These are phyloP conservation scores for Gobio gobio DNA, from an alignment of 2,113 vertebrate species.

Conservation along the genomic window DNA sequence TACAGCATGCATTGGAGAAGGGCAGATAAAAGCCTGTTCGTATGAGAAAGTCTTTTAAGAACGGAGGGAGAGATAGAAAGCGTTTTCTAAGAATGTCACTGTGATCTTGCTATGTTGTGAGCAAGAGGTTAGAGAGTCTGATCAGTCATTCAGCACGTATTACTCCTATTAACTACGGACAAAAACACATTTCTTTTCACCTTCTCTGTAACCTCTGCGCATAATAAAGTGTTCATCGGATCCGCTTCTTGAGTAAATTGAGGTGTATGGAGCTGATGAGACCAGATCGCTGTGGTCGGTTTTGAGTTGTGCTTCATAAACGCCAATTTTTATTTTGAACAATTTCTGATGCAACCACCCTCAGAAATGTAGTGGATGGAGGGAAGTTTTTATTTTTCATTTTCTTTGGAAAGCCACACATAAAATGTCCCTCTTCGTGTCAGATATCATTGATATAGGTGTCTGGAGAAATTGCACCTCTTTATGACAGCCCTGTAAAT, in stretches of 20 bases:
- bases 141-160: slow-evolving; percentile 23
- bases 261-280: slow-evolving; percentile 1
- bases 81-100: not conserved
- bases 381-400: slow-evolving; percentile 5
- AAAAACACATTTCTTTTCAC: slow-evolving; percentile 35
- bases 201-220: slow-evolving; percentile 20
- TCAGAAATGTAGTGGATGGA: not conserved
- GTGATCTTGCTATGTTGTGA: not conserved
- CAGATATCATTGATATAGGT: not conserved
- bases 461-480: not conserved
- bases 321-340: not conserved
- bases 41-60: not conserved
- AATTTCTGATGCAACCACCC: slow-evolving; percentile 5
- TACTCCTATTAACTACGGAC: slow-evolving; percentile 5
- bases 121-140: not conserved
- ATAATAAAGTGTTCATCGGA: not conserved
- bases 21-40: not conserved
- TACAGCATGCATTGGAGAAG: not conserved
- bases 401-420: not conserved
- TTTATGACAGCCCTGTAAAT: not conserved
- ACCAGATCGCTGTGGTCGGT: not conserved
- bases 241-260: slow-evolving; percentile 15
- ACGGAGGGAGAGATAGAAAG: not conserved
- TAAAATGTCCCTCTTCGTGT: not conserved
- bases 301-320: slow-evolving; percentile 23